These are phyloP conservation scores for Punctoribates punctum DNA, from an alignment of 2,888 invertebrate genomes.

Conservation along the genomic window DNA sequence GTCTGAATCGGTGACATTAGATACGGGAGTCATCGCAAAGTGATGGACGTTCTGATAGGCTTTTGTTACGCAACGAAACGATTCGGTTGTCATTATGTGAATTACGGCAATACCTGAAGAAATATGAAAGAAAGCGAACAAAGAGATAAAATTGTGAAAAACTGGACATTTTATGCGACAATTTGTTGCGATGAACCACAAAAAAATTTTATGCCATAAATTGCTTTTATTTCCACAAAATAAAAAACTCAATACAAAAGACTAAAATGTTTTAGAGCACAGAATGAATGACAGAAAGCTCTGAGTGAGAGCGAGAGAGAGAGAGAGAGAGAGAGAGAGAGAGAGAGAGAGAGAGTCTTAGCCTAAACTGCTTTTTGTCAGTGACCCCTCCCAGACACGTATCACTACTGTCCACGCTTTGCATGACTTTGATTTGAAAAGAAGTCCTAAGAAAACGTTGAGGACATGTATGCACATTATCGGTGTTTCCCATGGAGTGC, in stretches of 20 bases:
- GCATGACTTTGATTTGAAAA: conserved; percentile 38
- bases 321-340: conserved; percentile 32
- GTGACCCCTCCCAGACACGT: conserved; percentile 35
- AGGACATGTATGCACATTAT: conserved; percentile 38
- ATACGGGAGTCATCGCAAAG: neutral
- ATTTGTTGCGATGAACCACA: conserved; percentile 35
- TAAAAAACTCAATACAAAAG: conserved; percentile 28
- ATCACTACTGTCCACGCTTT: conserved; percentile 39
- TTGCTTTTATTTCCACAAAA: conserved; percentile 27
- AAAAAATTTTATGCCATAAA: conserved; percentile 30
- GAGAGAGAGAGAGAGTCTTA: conserved; percentile 10
- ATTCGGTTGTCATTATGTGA: conserved; percentile 30
- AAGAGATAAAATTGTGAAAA: conserved; percentile 7
- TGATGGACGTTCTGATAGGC: conserved; percentile 29
- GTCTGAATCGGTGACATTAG: conserved; percentile 5
- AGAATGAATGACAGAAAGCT: neutral
- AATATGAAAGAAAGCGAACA: neutral
- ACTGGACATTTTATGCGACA: conserved; percentile 36
- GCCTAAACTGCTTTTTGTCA: conserved; percentile 26
- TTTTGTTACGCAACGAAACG: conserved; percentile 35
- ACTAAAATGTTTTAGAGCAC: conserved; percentile 28
- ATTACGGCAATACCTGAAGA: neutral
- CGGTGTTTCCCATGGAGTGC: conserved; percentile 37
- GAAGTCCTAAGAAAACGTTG: conserved; percentile 33
- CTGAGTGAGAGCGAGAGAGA: conserved; percentile 18